These are phyloP conservation scores for Halcyon badia DNA, from an alignment of 2,797 vertebrate genomes.

Conservation along the genomic window DNA sequence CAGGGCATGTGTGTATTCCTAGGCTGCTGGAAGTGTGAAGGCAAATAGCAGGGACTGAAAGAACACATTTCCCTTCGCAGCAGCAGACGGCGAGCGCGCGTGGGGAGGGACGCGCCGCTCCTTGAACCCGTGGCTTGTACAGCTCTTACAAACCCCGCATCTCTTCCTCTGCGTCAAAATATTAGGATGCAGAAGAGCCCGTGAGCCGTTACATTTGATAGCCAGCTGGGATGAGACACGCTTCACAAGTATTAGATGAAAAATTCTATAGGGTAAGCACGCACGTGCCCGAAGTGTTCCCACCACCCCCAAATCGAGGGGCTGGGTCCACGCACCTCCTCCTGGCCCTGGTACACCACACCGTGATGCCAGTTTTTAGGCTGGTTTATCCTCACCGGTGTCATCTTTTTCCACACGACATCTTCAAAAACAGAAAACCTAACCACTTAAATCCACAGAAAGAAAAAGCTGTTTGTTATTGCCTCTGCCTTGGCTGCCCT, in stretches of 20 bases:
- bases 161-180: not conserved
- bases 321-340: accelerated
- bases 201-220: not conserved
- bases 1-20: constrained; percentile 42
- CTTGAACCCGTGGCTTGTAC: not conserved
- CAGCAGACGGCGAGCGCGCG: not conserved
- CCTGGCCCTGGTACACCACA: not conserved
- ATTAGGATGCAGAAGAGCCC: not conserved
- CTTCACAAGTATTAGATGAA: not conserved
- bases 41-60: constrained; percentile 37
- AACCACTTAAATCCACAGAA: not conserved
- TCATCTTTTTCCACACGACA: not conserved
- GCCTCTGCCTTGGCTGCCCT: not conserved
- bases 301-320: not conserved
- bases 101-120: not conserved
- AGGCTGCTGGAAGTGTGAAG: not conserved
- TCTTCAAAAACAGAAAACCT: not conserved
- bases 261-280: not conserved
- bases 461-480: not conserved
- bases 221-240: accelerated
- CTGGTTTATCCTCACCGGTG: not conserved
- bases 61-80: not conserved
- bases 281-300: not conserved
- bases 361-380: not conserved
- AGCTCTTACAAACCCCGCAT: not conserved